These are phyloP conservation scores for Alfaro cultratus DNA, from an alignment of 2,797 vertebrate species.

Conservation along the genomic window DNA sequence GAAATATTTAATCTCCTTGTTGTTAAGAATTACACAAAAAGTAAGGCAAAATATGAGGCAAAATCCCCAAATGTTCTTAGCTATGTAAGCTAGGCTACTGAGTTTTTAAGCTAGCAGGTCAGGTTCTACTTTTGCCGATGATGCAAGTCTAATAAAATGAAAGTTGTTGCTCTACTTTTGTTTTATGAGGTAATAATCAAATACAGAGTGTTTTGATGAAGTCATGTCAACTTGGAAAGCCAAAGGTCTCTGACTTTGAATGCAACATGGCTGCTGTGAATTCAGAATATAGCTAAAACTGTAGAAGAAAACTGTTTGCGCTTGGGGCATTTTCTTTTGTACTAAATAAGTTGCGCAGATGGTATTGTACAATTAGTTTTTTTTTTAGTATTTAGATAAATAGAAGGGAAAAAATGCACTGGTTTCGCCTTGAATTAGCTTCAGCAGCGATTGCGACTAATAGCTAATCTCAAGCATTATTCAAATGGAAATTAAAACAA, in stretches of 20 bases:
- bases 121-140: background rate
- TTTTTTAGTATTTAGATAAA: background rate
- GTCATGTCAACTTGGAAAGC: background rate
- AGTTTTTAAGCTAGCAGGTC: background rate
- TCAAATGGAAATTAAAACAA: background rate
- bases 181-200: background rate
- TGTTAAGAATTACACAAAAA: background rate
- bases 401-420: background rate
- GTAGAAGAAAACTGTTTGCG: background rate
- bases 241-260: background rate
- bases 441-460: background rate
- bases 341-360: background rate
- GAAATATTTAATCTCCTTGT: background rate
- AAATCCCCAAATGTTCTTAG: background rate
- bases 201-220: background rate
- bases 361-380: background rate
- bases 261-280: background rate
- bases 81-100: background rate
- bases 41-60: background rate
- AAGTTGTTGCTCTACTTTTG: background rate
- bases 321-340: background rate
- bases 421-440: background rate
- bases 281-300: background rate
- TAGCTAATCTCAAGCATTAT: background rate
- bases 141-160: background rate